Evolutionary conservation across 2,113 vertebrate genomes (phyloP).

Genomic region (Phrynocephalus versicolor): DNA sequence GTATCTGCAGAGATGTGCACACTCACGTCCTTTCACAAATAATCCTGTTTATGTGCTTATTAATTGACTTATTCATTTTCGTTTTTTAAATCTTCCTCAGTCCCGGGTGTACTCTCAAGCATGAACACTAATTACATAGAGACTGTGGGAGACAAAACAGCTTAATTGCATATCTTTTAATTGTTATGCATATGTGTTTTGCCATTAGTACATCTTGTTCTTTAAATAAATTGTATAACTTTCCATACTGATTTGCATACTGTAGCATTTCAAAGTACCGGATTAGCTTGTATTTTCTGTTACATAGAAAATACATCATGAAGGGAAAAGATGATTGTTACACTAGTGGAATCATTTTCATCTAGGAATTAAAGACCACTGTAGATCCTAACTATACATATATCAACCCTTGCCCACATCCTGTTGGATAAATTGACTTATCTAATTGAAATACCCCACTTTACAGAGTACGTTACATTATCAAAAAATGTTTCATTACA

Average conservation of each 20-base stretch:
- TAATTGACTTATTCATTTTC: background rate
- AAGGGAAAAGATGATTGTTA: constrained; percentile 27
- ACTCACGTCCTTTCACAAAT: background rate
- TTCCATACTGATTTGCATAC: constrained; percentile 17
- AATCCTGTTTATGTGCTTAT: fast-evolving
- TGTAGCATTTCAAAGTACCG: background rate
- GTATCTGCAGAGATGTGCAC: background rate
- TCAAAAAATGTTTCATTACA: background rate
- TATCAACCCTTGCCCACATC: background rate
- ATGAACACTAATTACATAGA: constrained; percentile 37
- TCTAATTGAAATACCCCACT: background rate
- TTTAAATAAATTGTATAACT: constrained; percentile 33
- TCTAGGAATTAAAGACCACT: too few species aligned
- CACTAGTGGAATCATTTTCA: constrained; percentile 37
- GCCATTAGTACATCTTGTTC: constrained; percentile 21
- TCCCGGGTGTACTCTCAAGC: constrained; percentile 19
- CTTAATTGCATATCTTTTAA: constrained; percentile 33
- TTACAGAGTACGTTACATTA: background rate
- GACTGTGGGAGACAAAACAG: constrained; percentile 26
- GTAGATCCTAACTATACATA: background rate
- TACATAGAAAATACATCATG: constrained; percentile 6
- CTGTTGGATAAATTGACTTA: background rate
- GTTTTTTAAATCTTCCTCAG: background rate
- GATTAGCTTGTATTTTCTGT: background rate
- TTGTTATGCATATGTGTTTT: constrained; percentile 24